Percentiles rank a stretch among this genome's conserved stretches.
These are phyloP conservation scores for Noctilio leporinus DNA, from an alignment of 2,113 vertebrate species.

Conservation along the genomic window DNA sequence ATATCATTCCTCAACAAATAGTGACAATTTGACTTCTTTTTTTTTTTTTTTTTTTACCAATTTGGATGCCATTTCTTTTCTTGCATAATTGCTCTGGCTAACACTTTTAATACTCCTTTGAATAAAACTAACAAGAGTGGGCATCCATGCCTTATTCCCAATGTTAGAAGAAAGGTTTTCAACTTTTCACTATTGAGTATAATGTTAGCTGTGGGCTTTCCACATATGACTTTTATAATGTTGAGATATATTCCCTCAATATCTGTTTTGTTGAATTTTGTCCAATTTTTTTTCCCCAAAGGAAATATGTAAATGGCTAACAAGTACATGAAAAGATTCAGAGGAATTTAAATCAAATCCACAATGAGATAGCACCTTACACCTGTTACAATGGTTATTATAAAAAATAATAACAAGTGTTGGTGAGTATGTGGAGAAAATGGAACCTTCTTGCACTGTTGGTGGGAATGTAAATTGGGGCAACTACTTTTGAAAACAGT, in stretches of 20 bases:
- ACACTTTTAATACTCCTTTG: not conserved
- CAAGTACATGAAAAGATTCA: too few relatives aligned
- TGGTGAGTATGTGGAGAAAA: not conserved
- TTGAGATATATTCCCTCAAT: too few relatives aligned
- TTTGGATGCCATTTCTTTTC: not conserved
- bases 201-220: not conserved
- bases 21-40: too few relatives aligned
- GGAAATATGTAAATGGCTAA: too few relatives aligned
- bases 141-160: too few relatives aligned
- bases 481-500: not conserved
- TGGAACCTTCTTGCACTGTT: not conserved
- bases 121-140: not conserved
- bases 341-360: not conserved
- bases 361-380: not conserved
- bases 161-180: not conserved
- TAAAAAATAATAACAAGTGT: not conserved
- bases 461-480: not conserved
- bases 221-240: not conserved
- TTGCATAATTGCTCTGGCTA: not conserved
- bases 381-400: not conserved
- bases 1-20: not conserved
- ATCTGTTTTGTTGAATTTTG: too few relatives aligned
- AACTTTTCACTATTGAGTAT: not conserved
- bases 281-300: too few relatives aligned
- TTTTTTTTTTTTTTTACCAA: not conserved